phyloP scores from a whole-genome alignment of 2,797 vertebrate species.

The Galaxias olidus region DNA sequence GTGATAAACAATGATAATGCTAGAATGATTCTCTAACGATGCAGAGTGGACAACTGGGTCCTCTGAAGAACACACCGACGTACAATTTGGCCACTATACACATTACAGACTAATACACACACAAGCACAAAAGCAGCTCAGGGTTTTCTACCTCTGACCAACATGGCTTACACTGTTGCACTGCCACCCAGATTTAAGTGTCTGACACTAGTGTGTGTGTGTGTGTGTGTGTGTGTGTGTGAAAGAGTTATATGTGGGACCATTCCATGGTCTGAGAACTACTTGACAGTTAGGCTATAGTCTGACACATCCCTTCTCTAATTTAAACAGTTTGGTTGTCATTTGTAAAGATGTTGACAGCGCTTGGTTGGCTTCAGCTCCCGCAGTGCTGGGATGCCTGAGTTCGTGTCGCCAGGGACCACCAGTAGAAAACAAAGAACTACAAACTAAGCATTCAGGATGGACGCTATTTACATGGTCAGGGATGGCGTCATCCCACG shows the following conservation, averaged over 20 bases:
- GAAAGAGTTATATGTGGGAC: constrained; percentile 24
- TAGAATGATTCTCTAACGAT: constrained; percentile 52
- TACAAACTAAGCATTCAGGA: constrained; percentile 35
- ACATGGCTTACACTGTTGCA: constrained; percentile 20
- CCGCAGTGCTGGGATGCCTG: constrained; percentile 30
- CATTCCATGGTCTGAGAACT: constrained; percentile 24
- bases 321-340: constrained; percentile 33
- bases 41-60: constrained; percentile 44
- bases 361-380: constrained; percentile 38
- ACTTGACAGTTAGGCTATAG: constrained; percentile 22
- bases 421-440: constrained; percentile 39
- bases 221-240: neutral
- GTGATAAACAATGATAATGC: constrained; percentile 63
- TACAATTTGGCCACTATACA: constrained; percentile 11
- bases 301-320: constrained; percentile 39
- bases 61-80: constrained; percentile 21
- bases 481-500: constrained; percentile 38
- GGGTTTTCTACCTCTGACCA: constrained; percentile 40
- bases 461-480: constrained; percentile 63
- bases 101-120: constrained; percentile 5
- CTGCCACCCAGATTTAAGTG: constrained; percentile 16
- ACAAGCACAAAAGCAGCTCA: constrained; percentile 34
- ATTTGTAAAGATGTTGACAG: constrained; percentile 21
- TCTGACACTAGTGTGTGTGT: constrained; percentile 13
- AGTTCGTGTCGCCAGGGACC: constrained; percentile 43